Base-by-base conservation (phyloP, 2,113 vertebrate species). In the Podarcis muralis region DNA sequence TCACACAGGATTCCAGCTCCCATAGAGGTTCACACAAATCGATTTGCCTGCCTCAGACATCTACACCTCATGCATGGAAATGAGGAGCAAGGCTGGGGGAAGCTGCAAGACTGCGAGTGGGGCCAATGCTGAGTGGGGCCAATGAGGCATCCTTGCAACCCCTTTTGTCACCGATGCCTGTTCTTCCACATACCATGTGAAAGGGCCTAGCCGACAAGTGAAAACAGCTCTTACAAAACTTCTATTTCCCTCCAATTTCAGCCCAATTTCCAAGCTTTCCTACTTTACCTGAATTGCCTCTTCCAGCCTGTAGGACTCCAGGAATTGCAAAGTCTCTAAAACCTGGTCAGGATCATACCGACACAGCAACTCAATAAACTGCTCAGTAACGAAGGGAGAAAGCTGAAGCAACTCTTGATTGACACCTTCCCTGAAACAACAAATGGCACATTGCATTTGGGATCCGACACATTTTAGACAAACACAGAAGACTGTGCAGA, bases 281-380 rank as follows among this genome's bases (percentile, higher is more conserved):
- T 32, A 27, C 23, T 92, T 95, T 93, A 99, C 99, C 96, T 98
- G 97, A 93, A 99, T 97, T 86, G 98, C 97, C 93, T 99, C 98
- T 91, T 99, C 98, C 82, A 99, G 95, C 27, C 98, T 97, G 96
- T 98, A 99, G 93, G 95, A 96, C 89, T 98, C 98, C 57, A 99
- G 98, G 37, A 96, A 97, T 88, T 96, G 96, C 30, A 99, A 97
- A 0, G 97, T 98, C 86, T 95, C 94, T 89, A 96, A 96, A 84
- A 99, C 98, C 59, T 98, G 92, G 27, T 95, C 87, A 32, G 98
- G 98, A 77, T 87, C 97, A 88, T 98, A 98, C 77, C 97, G 98
- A 91, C 98, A 99, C 74, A 98, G 90, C 43, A 99, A 92, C 57
- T 98, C 97, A 13, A 99, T 93, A 91, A 98, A 98, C 65, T 97